Evolutionary conservation across 2,113 vertebrate species (phyloP), one percentile per base, ranked within the genome.

Genomic region (Coracopsis vasa): DNA sequence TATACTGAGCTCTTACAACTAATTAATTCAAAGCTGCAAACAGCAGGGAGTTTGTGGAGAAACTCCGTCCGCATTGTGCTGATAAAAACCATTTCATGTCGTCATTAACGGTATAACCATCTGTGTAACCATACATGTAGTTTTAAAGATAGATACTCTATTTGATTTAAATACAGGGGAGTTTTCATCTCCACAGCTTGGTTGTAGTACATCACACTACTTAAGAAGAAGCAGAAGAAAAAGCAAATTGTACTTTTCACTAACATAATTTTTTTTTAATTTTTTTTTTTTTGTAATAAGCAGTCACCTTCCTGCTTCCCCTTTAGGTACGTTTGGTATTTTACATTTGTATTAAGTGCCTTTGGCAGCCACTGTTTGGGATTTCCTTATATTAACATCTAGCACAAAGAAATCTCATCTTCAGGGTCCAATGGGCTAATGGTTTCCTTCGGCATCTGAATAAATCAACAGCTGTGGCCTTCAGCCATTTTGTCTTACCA

Each of bases 341-440:
- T 92, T 67, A 89, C 69, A 65, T 95, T 91, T 80, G 39, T 56
- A 91, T 82, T 90, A 73, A 86, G 64, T 62, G 33, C 51, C 15
- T 96, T 81, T 93, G 94, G 86, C 90, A 93, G 72, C 60, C 42
- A 2, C 65, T 15, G 39, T 64, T 60, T 67, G 44, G 72, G 60
- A 96, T 92, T 97, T 96, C 92, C 95, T 97, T 54, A 72, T 92
- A 86, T 94, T 96, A 94, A 88, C 47, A 71, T 86, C 60, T 79
- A 93, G 72, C 92, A 96, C 88, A 96, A 95, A 95, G 92, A 90
- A 93, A 96, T 88, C 86, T 90, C 94, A 80, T 96, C 94, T 94
- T 96, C 86, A 94, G 95, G 88, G 88, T 95, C 93, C 87, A 94
- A 10, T 47, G 83, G 86, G 41, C 95, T 95, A 88, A 95, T 90